phyloP scores from a whole-genome alignment of 2,888 invertebrate species.

The Drosophila limbata region DNA sequence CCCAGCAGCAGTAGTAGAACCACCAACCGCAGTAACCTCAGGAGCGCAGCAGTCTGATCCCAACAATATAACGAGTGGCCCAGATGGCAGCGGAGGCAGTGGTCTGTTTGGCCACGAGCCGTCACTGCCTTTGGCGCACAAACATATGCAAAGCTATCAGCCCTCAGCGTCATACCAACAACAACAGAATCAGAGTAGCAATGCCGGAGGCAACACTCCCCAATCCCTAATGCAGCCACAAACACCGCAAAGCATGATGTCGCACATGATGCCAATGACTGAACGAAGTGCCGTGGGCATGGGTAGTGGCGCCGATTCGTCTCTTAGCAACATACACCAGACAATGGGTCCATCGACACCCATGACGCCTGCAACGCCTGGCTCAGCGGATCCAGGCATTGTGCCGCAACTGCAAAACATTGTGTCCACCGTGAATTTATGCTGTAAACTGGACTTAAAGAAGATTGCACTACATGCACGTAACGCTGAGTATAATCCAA shows the following conservation, averaged over 20 bases:
- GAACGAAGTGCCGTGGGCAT: conserved; percentile 67
- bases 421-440: conserved; percentile 98
- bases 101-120: conserved; percentile 72
- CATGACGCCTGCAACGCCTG: conserved; percentile 96
- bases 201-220: conserved; percentile 87
- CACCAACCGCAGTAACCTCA: conserved; percentile 61
- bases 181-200: conserved; percentile 84
- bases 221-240: conserved; percentile 95
- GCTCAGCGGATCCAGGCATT: conserved; percentile 96
- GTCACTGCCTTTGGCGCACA: conserved; percentile 87
- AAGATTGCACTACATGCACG: conserved; percentile 98
- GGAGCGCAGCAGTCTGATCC: conserved; percentile 54
- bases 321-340: conserved; percentile 84
- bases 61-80: conserved; percentile 29
- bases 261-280: conserved; percentile 90
- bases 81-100: conserved; percentile 60
- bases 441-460: conserved; percentile 97
- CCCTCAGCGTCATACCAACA: conserved; percentile 86
- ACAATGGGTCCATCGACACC: conserved; percentile 91
- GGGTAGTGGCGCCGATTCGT: conserved; percentile 55
- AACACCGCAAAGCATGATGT: conserved; percentile 95
- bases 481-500: conserved; percentile 99
- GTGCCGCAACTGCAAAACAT: conserved; percentile 95
- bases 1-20: conserved; percentile 87
- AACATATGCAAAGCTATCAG: conserved; percentile 91